phyloP scores from a whole-genome alignment of 2,797 vertebrate genomes.

The Labroides dimidiatus region DNA sequence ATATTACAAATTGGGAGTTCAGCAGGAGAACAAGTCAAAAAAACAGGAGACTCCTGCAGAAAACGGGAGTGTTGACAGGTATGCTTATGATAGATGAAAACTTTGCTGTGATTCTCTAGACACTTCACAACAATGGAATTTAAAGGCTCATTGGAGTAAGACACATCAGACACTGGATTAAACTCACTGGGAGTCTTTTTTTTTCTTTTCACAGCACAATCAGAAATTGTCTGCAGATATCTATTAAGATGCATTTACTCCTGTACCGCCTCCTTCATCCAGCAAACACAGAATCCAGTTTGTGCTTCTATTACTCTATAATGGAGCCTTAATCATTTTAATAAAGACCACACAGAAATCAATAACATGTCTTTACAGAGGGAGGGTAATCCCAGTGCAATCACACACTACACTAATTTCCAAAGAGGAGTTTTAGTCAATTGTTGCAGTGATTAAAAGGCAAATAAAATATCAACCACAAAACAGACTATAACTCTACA shows the following conservation, averaged over 20 bases:
- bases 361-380: conserved; percentile 12
- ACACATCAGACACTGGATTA: too few relatives aligned
- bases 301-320: conserved; percentile 4
- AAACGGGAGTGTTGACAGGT: too few relatives aligned
- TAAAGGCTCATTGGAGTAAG: too few relatives aligned
- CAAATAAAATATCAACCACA: conserved; percentile 10
- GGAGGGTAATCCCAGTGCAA: conserved; percentile 15
- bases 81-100: too few relatives aligned
- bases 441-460: conserved; percentile 10
- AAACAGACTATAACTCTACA: not conserved
- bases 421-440: conserved; percentile 13
- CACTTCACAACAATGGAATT: too few relatives aligned
- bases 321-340: conserved; percentile 12
- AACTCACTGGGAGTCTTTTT: too few relatives aligned
- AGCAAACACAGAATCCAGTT: not conserved
- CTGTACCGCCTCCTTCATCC: not conserved
- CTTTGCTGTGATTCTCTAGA: too few relatives aligned
- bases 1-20: too few relatives aligned
- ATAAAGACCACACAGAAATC: not conserved
- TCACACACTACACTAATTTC: conserved; percentile 16
- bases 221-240: too few relatives aligned
- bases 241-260: not conserved
- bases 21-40: too few relatives aligned
- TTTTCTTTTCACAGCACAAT: too few relatives aligned
- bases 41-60: too few relatives aligned